Percentiles rank a stretch among this genome's conserved stretches.
These are phyloP conservation scores for Delichon dasypus DNA, from an alignment of 2,797 vertebrate genomes.

Conservation along the genomic window DNA sequence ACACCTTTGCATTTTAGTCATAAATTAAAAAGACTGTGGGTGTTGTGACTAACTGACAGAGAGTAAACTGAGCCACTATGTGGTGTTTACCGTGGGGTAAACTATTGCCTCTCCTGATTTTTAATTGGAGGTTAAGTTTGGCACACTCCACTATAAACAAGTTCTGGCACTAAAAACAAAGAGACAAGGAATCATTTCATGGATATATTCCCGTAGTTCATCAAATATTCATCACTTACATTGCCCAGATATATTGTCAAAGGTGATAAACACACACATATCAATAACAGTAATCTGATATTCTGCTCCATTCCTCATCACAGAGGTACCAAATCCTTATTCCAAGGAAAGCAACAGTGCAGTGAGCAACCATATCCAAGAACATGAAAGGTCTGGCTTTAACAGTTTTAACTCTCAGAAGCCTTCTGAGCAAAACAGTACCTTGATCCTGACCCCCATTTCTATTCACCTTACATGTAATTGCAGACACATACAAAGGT, in stretches of 20 bases:
- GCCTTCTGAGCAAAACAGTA: neutral
- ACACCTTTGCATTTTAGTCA: constrained; percentile 1
- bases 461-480: neutral
- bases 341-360: neutral
- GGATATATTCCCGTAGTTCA: neutral
- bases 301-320: neutral
- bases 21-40: neutral
- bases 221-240: neutral
- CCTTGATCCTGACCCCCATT: neutral
- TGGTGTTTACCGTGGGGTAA: neutral
- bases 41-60: constrained; percentile 6
- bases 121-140: constrained; percentile 8
- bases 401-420: neutral
- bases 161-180: neutral
- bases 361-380: neutral
- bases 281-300: neutral
- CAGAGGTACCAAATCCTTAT: neutral
- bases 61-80: neutral
- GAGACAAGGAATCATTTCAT: neutral
- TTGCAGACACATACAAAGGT: neutral
- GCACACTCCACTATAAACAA: neutral
- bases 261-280: neutral
- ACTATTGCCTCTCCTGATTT: constrained; percentile 7
- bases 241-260: neutral
- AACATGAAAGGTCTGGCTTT: neutral